Evolutionary conservation across 2,113 vertebrate species (phyloP).

Genomic region (Hydropotes inermis): DNA sequence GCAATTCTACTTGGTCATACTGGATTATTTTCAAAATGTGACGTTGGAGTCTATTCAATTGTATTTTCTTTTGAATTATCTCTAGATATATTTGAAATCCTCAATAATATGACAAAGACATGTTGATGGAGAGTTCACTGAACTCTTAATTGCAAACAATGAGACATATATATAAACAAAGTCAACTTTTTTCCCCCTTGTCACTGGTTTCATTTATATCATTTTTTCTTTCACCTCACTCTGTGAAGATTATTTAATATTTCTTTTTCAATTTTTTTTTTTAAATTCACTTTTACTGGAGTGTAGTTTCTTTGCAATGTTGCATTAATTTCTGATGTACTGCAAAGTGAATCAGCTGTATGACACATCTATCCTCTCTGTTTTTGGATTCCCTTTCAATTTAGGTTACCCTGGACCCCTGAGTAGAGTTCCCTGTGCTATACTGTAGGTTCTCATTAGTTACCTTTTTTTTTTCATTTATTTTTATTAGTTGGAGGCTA

Average conservation of each 20-base stretch:
- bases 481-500: no score
- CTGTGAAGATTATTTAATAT: neutral
- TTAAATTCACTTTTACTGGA: neutral
- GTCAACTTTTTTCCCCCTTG: neutral
- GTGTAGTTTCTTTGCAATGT: neutral
- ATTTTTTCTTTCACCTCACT: neutral
- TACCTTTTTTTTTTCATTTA: neutral
- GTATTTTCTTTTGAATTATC: neutral
- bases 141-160: neutral
- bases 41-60: neutral
- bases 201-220: neutral
- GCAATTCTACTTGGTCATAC: neutral
- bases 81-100: neutral
- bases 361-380: neutral
- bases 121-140: neutral
- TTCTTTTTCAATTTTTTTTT: neutral
- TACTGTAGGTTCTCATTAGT: neutral
- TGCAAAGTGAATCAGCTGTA: neutral
- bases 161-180: neutral
- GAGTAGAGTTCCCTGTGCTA: neutral
- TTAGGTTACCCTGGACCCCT: neutral
- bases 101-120: neutral
- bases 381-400: neutral
- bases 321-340: neutral
- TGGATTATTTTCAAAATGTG: neutral